Evolutionary conservation across 2,888 invertebrate species (phyloP), one percentile per base, ranked within the genome.

Genomic region (Ephialtes manifestator): DNA sequence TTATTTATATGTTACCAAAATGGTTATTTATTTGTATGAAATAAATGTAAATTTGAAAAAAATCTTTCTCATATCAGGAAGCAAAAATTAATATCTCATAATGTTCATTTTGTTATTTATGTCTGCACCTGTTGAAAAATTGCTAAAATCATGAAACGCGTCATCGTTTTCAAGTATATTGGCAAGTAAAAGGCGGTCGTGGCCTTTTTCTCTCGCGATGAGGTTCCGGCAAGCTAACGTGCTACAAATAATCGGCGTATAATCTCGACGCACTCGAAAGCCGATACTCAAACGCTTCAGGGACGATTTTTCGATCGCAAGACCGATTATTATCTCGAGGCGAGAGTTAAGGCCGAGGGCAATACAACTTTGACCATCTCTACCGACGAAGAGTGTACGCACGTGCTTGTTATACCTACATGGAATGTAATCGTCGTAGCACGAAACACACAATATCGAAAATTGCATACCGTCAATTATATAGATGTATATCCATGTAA

Each of bases 311-410:
- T 84, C 84, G 67, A 67, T 84, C 75, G 71, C 82, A 51, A 82
- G 82, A 82, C 85, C 85, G 85, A 85, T 85, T 76, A 85, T 85
- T 85, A 85, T 85, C 82, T 80, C 75, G 71, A 71, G 85, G 85
- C 82, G 82, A 85, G 85, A 85, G 58, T 82, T 82, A 82, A 67
- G 79, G 81, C 85, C 71, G 48, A 65, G 51, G 82, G 82, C 75
- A 18, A 20, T 24, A 43, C n/a, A 60, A 18, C 35, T 28, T 48
- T 18, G 55, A 68, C 60, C 68, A 58, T 60, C 72, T 60, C 58
- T 46, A 74, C 72, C 53, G 74, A 65, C 71, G 70, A 71, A 78
- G 74, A 46, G 68, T 76, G 58, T 78, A 71, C 53, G 58, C 75
- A 84, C 84, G 80, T 84, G 77, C 84, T 84, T 78, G 81, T 84